Percentiles rank a stretch among this genome's conserved stretches.
Conservation (phyloP, 2,797 vertebrate species). For the Rhabdophis nuchalis region DNA sequence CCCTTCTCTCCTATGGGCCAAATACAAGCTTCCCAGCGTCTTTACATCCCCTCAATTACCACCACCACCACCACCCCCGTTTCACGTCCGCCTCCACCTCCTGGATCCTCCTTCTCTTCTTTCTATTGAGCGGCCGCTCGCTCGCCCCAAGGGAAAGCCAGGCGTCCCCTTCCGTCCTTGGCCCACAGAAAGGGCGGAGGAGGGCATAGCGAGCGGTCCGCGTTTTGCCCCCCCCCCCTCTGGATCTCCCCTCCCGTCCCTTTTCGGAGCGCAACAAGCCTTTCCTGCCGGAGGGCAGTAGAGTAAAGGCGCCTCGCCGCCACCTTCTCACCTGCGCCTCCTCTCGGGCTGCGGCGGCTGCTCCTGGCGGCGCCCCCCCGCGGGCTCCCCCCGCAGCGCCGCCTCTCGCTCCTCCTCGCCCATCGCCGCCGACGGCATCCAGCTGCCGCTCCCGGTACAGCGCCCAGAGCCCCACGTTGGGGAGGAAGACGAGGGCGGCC, state of each 20-base stretch:
- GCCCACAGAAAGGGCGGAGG: background rate
- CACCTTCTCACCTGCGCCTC: constrained; percentile 48
- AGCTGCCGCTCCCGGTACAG: constrained; percentile 85
- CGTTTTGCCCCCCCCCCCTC: background rate
- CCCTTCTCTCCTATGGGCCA: background rate
- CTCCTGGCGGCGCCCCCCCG: background rate
- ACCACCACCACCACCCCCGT: accelerated
- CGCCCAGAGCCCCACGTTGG: constrained; percentile 91
- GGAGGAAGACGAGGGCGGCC: constrained; percentile 84
- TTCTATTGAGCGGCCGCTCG: background rate
- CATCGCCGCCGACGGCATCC: constrained; percentile 40
- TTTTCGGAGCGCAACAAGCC: no score
- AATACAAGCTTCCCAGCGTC: background rate
- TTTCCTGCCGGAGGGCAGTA: background rate
- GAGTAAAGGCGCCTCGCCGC: background rate
- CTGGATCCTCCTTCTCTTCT: background rate
- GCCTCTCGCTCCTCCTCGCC: constrained; percentile 30
- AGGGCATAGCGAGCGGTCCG: background rate
- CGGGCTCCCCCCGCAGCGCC: constrained; percentile 28
- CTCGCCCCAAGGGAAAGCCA: background rate
- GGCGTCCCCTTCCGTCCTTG: background rate
- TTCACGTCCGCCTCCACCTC: background rate
- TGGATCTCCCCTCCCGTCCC: background rate
- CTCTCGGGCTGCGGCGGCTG: background rate
- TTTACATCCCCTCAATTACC: background rate